Base-by-base conservation (phyloP, 1,140 invertebrate genomes). In the Venustaconcha ellipsiformis region DNA sequence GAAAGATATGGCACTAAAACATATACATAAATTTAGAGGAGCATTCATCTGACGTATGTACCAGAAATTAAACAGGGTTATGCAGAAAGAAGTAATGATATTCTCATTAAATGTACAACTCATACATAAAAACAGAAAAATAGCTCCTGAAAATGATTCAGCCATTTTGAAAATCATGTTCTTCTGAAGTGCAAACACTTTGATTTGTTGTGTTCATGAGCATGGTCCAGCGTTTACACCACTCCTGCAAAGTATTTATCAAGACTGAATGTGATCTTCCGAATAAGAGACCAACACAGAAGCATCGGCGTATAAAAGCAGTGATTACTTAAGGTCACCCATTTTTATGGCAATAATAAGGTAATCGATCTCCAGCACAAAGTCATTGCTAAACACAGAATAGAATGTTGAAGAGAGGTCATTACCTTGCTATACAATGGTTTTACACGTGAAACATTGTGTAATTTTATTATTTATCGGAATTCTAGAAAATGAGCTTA, bases 111-210 rank as follows among this genome's bases (percentile, higher is more conserved):
- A 48, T 48, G 11, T 48, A 11, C 37, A 48, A 48, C 37, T 11
- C 37, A 11, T 48, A 48, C 5, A 48, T 11, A 8, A 48, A 48
- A 48, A 11, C 37, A 48, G 37, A 11, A 8, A 48, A 6, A 30
- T 30, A 2, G 26, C 26, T 30, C 26, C 26, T 30, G 26, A 30
- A 30, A 30, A 30, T 30, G 26, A 30, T 30, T 30, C 26, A 30
- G 26, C 26, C 26, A 59, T 30, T 30, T 13, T 20, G 14, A 8
- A 20, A 26, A 14, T 0, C 55, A 1, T 20, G 1, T 17, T 48
- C 55, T 73, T 20, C 80, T 66, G 57, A 82, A 82, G 59, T 82
- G 81, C n/a, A 82, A 68, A 18, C 60, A 55, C 23, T 82, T 79
- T 3, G 76, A 74, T 75, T 82, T 77, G 14, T 57, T 23, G 65